Base-by-base conservation (phyloP, 2,888 invertebrate genomes). In the Pecten maximus region DNA sequence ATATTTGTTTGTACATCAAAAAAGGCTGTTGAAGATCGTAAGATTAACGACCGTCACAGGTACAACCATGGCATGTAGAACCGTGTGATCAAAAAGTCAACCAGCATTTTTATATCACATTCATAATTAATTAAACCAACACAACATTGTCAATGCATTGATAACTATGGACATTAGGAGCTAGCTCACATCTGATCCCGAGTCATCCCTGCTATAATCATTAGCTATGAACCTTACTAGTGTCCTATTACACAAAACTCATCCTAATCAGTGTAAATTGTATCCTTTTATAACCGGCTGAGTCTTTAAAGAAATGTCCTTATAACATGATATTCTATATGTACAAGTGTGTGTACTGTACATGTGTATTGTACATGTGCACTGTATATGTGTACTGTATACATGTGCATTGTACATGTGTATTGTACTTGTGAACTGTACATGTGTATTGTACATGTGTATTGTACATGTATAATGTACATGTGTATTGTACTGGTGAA, bases 1-100 rank as follows among this genome's bases (percentile, higher is more conserved):
- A 74, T 74, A 74, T 74, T 74, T 74, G 74, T 74, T 74, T 74
- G 74, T 8, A 74, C 74, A 35, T 74, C 35, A 74, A 74, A 74
- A n/a, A 74, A 74, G 74, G 23, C 74, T 35, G 60, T 60, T 6
- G 28, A 74, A 12, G 28, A 35, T 8, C 8, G 28, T 10, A 1
- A 35, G 74, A 74, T 35, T 74, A 74, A 74, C 6, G 12, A 35
- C 74, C 12, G 35, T 12, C 23, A 74, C 74, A 74, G 74, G 35
- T 74, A 74, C 74, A 74, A 74, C 28, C 35, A 15, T 74, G 23
- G 60, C 28, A 74, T 28, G 35, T 28, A 28, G 23, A 35, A 10
- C 2, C 16, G 74, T 10, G 74, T 3, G 35, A 74, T 74, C 74
- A 74, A 74, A 74, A 28, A 35, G 35, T 74, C 35, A 74, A 74